Evolutionary conservation across 2,888 invertebrate species (phyloP).

Genomic region (Crossocerus cetratus): DNA sequence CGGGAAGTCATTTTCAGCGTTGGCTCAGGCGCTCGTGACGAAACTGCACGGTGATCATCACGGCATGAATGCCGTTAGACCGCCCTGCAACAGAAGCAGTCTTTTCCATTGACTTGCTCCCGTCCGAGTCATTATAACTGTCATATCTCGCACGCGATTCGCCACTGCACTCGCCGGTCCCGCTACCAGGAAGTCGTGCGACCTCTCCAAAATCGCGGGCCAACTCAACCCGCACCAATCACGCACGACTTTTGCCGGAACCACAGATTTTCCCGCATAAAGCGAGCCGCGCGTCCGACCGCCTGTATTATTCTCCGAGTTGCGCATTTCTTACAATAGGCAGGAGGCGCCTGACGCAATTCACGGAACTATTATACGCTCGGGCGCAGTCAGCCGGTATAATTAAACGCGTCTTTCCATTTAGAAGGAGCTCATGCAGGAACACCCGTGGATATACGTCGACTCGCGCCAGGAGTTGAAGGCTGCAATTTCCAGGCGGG

Average conservation of each 20-base stretch:
- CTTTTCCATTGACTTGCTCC: slow-evolving; percentile 39
- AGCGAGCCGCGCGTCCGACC: too few relatives aligned
- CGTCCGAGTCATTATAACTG: slow-evolving; percentile 53
- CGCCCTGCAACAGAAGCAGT: slow-evolving; percentile 18
- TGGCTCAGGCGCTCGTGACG: background rate
- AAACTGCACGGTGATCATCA: background rate
- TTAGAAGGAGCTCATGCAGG: background rate
- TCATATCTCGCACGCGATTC: slow-evolving; percentile 51
- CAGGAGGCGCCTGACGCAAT: background rate
- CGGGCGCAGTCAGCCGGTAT: too few relatives aligned
- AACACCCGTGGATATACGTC: background rate
- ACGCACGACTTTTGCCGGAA: too few relatives aligned
- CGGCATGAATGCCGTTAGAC: slow-evolving; percentile 46
- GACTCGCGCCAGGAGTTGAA: background rate
- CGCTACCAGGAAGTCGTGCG: slow-evolving; percentile 45
- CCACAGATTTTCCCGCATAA: too few relatives aligned
- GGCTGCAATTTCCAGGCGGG: background rate
- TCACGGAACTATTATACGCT: background rate
- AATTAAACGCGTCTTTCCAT: background rate
- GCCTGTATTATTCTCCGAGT: too few relatives aligned
- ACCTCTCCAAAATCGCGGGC: too few relatives aligned
- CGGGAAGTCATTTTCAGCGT: background rate
- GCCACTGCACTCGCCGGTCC: slow-evolving; percentile 50
- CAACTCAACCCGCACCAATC: too few relatives aligned
- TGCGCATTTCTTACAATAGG: too few relatives aligned